Base-by-base conservation (phyloP, 1,140 invertebrate genomes). In the Phthorimaea operculella region DNA sequence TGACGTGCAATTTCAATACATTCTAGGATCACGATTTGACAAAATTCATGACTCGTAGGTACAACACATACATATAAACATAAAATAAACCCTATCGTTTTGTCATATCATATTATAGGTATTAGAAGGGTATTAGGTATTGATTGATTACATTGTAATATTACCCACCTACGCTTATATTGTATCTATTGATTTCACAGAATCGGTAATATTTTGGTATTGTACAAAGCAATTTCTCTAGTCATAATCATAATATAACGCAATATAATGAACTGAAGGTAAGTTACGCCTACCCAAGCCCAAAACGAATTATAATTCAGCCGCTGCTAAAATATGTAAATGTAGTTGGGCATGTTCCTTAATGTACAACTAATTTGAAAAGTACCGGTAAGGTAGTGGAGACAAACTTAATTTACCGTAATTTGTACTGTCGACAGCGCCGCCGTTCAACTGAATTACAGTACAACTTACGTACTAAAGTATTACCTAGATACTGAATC, bases 281-380 rank as follows among this genome's bases (percentile, higher is more conserved):
- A 28, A 28, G 2, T 28, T 28, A 28, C 21, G 21, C 21, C 21
- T 28, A 28, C 21, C 21, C 21, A 28, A 28, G n/a, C 36, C 36
- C 36, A 39, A n/a, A 39, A 39, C n/a, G 36, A 39, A 39, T 39
- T 39, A 39, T 39, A 39, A 39, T 39, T 39, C 36, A 39, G 21
- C 36, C 36, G 36, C 36, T 39, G 36, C 36, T 39, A 39, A 39
- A 39, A 39, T 39, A 39, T 39, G 36, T 39, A 39, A 39, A 39
- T 39, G 36, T 39, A 39, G 36, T 39, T 39, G 36, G 36, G 36
- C 36, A 39, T 39, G n/a, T 39, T 39, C 36, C 36, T 39, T 39
- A 39, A 39, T 39, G 36, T 39, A 39, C 10, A 39, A 39, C 36
- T 39, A 39, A 39, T 39, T 39, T 39, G 36, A 39, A 39, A 39